Evolutionary conservation across 2,888 invertebrate genomes (phyloP).

Genomic region (Idaea biselata): DNA sequence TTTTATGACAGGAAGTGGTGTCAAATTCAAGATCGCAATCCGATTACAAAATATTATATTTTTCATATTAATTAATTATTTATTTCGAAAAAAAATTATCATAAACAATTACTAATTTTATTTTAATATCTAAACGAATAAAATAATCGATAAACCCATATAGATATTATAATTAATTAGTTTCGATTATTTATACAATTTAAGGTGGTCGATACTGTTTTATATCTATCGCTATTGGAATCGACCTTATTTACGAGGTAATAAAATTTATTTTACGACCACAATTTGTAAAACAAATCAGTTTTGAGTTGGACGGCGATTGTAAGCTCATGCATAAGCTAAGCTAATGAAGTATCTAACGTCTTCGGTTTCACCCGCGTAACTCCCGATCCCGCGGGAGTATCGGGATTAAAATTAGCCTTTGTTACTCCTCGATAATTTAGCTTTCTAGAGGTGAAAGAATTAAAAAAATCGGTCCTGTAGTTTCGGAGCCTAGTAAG

Average conservation of each 20-base stretch:
- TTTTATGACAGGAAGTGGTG: not conserved
- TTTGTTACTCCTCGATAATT: no score
- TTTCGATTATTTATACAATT: conserved; percentile 2
- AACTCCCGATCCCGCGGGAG: conserved; percentile 3
- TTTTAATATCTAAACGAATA: not conserved
- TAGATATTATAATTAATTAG: conserved; percentile 1
- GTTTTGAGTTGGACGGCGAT: not conserved
- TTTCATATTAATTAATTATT: no score
- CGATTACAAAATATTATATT: not conserved
- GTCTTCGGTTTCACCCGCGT: no score
- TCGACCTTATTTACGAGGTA: conserved; percentile 3
- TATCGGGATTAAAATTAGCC: no score
- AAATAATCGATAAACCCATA: not conserved
- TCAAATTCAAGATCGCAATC: not conserved
- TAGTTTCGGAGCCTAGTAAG: no score
- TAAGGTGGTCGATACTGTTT: not conserved
- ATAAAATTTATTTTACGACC: conserved; percentile 4
- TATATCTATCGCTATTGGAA: conserved; percentile 2
- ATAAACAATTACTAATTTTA: not conserved
- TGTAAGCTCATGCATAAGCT: not conserved
- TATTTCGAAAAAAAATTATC: not conserved
- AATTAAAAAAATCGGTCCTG: no score
- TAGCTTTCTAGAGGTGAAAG: no score
- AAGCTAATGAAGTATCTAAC: no score
- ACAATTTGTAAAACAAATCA: conserved; percentile 3